These are phyloP conservation scores for Acinonyx jubatus DNA, from an alignment of 2,113 vertebrate species.

Conservation along the genomic window DNA sequence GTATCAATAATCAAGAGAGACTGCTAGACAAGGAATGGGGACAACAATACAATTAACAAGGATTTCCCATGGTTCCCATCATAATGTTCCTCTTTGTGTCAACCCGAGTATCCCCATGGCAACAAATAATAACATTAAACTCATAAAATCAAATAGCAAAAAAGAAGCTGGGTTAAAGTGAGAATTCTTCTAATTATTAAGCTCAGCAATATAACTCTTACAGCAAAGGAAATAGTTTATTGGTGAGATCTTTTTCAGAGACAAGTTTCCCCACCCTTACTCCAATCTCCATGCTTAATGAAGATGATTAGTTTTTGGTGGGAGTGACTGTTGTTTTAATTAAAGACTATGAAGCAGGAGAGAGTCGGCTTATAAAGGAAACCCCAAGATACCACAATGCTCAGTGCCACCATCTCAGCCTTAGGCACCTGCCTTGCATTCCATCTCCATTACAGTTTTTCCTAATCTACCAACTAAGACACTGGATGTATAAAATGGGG, in stretches of 20 bases:
- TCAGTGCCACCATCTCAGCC: constrained; percentile 14
- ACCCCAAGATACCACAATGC: neutral
- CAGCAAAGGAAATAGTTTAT: neutral
- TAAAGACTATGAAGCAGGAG: neutral
- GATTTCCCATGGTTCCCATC: neutral
- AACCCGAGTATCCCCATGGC: neutral
- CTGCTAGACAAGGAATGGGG: neutral
- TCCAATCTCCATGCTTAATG: neutral
- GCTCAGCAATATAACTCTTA: constrained; percentile 24
- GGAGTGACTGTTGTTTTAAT: neutral
- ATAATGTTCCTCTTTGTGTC: neutral
- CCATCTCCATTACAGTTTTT: neutral
- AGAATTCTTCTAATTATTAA: neutral
- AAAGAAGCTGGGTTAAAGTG: neutral
- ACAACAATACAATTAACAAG: neutral
- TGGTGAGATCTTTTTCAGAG: constrained; percentile 14
- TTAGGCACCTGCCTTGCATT: neutral
- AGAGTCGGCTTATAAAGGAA: neutral
- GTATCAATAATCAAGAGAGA: neutral
- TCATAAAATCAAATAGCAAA: neutral
- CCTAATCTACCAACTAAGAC: neutral
- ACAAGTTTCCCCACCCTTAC: neutral
- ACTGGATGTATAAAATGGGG: neutral
- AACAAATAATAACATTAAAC: neutral
- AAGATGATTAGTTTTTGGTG: neutral